Evolutionary conservation across 2,888 invertebrate genomes (phyloP).

Genomic region (Napeogenes inachia): DNA sequence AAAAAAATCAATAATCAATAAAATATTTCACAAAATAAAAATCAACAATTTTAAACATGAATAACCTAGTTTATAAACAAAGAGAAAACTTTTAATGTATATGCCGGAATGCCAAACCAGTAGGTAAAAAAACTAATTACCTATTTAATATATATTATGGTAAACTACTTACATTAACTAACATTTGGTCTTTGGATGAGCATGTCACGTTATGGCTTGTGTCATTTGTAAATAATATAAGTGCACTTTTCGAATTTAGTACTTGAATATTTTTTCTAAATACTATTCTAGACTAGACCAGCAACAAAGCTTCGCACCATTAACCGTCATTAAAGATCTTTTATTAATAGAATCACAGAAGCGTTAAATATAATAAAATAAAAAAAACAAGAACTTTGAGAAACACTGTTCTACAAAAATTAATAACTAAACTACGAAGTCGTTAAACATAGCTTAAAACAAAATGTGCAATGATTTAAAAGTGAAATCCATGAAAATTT

Average conservation of each 20-base stretch:
- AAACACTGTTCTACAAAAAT: conserved; percentile 69
- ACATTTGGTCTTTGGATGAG: conserved; percentile 77
- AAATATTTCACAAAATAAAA: conserved; percentile 49
- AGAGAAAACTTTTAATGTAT: conserved; percentile 36
- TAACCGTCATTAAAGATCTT: conserved; percentile 46
- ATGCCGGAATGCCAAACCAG: conserved; percentile 53
- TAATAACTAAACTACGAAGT: conserved; percentile 36
- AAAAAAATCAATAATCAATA: conserved; percentile 58
- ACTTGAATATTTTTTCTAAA: conserved; percentile 56
- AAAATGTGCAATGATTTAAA: conserved; percentile 33
- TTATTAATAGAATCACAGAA: conserved; percentile 59
- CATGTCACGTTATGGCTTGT: conserved; percentile 73
- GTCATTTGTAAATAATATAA: conserved; percentile 68
- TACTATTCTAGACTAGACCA: conserved; percentile 70
- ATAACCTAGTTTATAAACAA: conserved; percentile 35
- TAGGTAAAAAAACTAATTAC: conserved; percentile 48
- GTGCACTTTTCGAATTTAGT: conserved; percentile 71
- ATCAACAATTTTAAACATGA: conserved; percentile 54
- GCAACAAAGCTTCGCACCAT: conserved; percentile 52
- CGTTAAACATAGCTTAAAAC: conserved; percentile 36
- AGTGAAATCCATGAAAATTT: conserved; percentile 39
- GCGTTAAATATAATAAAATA: conserved; percentile 45
- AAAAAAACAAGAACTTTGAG: conserved; percentile 60
- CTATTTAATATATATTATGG: conserved; percentile 52
- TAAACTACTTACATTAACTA: conserved; percentile 57